Percentiles rank a stretch among this genome's conserved stretches.
Evolutionary conservation across 1,140 invertebrate genomes (phyloP).

Genomic region (Theocolax elegans): DNA sequence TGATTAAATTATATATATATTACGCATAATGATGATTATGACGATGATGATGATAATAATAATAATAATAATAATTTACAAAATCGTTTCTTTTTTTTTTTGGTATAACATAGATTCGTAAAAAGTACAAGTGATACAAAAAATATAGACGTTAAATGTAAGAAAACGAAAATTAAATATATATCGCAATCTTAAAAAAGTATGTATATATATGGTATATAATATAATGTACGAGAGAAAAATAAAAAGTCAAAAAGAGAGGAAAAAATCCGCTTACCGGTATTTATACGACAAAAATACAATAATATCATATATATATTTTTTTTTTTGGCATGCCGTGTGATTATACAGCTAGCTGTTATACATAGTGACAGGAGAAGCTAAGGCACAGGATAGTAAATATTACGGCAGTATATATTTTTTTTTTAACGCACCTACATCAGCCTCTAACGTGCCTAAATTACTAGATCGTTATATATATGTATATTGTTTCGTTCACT

Average conservation of each 20-base stretch:
- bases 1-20: slow-evolving; percentile 31
- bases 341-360: slow-evolving; percentile 67
- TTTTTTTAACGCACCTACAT: slow-evolving; percentile 54
- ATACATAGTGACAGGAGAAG: slow-evolving; percentile 70
- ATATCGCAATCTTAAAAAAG: slow-evolving; percentile 30
- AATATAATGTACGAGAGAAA: too few species aligned
- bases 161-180: slow-evolving; percentile 22
- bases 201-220: slow-evolving; percentile 1
- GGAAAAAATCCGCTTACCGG: slow-evolving; percentile 26
- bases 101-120: slow-evolving; percentile 2
- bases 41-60: too few species aligned
- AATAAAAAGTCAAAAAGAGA: slow-evolving; percentile 7
- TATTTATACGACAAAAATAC: slow-evolving; percentile 9
- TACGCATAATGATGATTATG: slow-evolving; percentile 28
- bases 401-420: too few species aligned
- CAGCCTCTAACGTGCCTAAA: slow-evolving; percentile 43
- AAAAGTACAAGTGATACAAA: slow-evolving; percentile 24
- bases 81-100: too few species aligned
- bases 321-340: slow-evolving; percentile 59
- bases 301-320: slow-evolving; percentile 44
- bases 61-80: too few species aligned
- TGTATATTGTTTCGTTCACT: too few species aligned
- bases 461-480: slow-evolving; percentile 15
- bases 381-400: slow-evolving; percentile 66
- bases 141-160: slow-evolving; percentile 36